These are phyloP conservation scores for Salvelinus sp. DNA, from an alignment of 2,113 vertebrate genomes.

Conservation along the genomic window DNA sequence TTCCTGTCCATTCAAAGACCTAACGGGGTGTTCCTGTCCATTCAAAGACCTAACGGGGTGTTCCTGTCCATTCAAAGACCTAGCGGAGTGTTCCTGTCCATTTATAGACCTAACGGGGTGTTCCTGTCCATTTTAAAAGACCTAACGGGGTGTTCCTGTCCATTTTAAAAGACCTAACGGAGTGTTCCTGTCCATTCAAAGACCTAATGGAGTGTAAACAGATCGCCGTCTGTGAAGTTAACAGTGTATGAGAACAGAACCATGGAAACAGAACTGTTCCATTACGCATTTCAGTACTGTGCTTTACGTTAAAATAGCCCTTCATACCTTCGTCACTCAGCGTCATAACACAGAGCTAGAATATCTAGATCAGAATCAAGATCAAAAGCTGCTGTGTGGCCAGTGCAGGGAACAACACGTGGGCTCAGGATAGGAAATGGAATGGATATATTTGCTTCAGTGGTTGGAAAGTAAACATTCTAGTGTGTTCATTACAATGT, in stretches of 20 bases:
- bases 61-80: no score
- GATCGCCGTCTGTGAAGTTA: neutral
- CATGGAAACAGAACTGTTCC: conserved; percentile 32
- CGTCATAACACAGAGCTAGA: no score
- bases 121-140: no score
- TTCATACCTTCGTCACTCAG: conserved; percentile 1
- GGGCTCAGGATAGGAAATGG: neutral
- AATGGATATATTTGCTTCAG: neutral
- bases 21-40: no score
- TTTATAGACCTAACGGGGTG: no score
- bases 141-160: no score
- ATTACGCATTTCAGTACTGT: neutral
- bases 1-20: no score
- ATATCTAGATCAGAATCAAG: neutral
- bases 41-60: no score
- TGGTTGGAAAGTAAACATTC: neutral
- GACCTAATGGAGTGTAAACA: no score
- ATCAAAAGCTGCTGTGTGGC: neutral
- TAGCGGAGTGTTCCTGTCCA: no score
- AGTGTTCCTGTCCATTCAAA: no score
- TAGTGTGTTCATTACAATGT: neutral
- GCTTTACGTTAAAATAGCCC: neutral
- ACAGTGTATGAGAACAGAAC: neutral
- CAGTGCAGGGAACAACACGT: neutral
- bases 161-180: no score